Evolutionary conservation across 1,140 invertebrate species (phyloP).

Genomic region (Pemphigus obesinymphae): DNA sequence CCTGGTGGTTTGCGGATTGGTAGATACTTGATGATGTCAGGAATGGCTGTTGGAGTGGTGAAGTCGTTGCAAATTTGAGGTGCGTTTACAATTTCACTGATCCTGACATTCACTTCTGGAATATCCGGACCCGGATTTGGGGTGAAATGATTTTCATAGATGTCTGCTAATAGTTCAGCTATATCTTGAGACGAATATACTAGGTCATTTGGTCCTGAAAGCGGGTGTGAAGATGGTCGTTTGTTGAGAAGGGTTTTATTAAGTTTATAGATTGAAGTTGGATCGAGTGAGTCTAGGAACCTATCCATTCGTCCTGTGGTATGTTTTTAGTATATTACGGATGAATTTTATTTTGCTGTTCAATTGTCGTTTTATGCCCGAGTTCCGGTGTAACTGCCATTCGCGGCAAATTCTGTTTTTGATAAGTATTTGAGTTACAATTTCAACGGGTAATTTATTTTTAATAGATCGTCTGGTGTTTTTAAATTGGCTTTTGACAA

Average conservation of each 20-base stretch:
- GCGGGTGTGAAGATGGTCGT: background rate
- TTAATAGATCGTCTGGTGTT: background rate
- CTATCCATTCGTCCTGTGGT: background rate
- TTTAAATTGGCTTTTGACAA: background rate
- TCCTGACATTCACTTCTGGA: background rate
- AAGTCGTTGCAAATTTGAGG: background rate
- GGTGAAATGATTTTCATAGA: background rate
- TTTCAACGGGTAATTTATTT: background rate
- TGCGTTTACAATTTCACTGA: background rate
- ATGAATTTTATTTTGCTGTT: background rate
- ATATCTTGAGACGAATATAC: background rate
- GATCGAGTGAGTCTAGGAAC: background rate
- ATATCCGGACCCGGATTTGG: background rate
- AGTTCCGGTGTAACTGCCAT: background rate
- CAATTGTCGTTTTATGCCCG: background rate
- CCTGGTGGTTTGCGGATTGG: background rate
- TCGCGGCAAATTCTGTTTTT: background rate
- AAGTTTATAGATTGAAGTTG: no score
- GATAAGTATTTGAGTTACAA: background rate
- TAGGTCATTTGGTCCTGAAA: background rate
- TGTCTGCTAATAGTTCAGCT: background rate
- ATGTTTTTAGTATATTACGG: background rate
- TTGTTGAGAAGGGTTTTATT: background rate
- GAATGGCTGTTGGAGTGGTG: no score
- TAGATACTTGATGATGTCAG: background rate